Evolutionary conservation across 2,797 vertebrate species (phyloP), one percentile per base, ranked within the genome.

Genomic region (Delichon dasypus): DNA sequence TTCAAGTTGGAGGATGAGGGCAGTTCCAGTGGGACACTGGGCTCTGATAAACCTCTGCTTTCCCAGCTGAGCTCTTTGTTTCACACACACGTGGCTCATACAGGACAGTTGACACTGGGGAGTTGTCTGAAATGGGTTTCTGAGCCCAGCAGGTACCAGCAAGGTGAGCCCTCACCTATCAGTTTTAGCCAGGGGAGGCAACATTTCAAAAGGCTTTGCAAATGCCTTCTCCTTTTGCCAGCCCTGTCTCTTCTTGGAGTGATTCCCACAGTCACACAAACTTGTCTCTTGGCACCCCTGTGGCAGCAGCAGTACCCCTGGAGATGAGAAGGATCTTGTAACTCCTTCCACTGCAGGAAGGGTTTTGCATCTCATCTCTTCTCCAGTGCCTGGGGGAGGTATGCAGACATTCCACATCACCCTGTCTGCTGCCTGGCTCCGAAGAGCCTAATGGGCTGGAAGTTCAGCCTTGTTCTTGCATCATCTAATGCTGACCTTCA

Each of bases 401-500:
- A 85, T 67, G 89, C 72, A 94, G 89, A 66, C 81, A 70, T 19
- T 64, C 61, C 84, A 36, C 87, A 91, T 76, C 93, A 47, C 66
- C 67, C 70, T 7, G 36, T 86, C 92, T 89, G 86, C 77, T 0
- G 11, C 30, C 67, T 50, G 89, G 91, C 91, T 96, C 87, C 20
- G 0, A 10, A 14, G 32, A 87, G 67, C 51, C 77, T 94, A 27
- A 87, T 90, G 81, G 57, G 47, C 68, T 90, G 81, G 53, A 76
- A 89, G 81, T 72, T 92, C 81, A 77, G 34, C 77, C 17, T 51
- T 68, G 47, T 78, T 89, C 89, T 96, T 95, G 87, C 90, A 91
- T 92, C 90, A 94, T 60, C 77, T 81, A 51, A 48, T 58, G 68
- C 85, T 94, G 90, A 95, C 95, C 91, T 95, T 95, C 80, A 85